Percentiles rank a stretch among this genome's conserved stretches.
phyloP scores from a whole-genome alignment of 2,888 invertebrate genomes.

The Enoplolaimus lenunculus region DNA sequence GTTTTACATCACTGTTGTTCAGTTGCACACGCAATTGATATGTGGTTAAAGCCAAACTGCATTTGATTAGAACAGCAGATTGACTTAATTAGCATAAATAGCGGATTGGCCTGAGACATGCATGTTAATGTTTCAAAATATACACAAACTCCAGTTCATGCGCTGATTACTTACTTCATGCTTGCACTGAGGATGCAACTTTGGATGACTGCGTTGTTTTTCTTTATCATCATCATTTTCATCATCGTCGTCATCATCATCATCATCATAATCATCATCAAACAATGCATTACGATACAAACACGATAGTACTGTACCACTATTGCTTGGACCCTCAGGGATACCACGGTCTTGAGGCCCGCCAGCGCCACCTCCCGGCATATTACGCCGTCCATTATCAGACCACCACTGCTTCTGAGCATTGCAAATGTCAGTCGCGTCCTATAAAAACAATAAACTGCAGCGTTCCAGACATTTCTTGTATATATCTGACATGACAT shows the following conservation, averaged over 20 bases:
- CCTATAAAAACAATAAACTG: neutral
- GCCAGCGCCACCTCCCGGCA: no score
- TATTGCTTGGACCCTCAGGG: constrained; percentile 52
- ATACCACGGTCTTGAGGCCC: neutral
- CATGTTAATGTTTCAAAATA: no score
- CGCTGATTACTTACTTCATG: no score
- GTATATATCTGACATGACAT: no score
- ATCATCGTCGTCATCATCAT: neutral
- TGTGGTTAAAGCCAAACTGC: no score
- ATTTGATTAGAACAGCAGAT: no score
- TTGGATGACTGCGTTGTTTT: neutral
- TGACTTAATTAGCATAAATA: no score
- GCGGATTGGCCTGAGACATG: no score
- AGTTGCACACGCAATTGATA: no score
- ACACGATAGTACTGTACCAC: constrained; percentile 73
- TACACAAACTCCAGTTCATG: no score
- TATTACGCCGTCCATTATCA: neutral
- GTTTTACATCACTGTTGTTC: no score
- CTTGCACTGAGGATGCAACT: neutral
- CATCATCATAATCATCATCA: constrained; percentile 29
- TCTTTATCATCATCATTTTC: neutral
- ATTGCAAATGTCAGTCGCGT: neutral
- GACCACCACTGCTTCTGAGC: neutral
- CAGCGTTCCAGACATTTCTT: no score
- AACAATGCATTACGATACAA: constrained; percentile 55